Evolutionary conservation across 1,140 invertebrate species (phyloP).

Genomic region (Leptopilina clavipes): DNA sequence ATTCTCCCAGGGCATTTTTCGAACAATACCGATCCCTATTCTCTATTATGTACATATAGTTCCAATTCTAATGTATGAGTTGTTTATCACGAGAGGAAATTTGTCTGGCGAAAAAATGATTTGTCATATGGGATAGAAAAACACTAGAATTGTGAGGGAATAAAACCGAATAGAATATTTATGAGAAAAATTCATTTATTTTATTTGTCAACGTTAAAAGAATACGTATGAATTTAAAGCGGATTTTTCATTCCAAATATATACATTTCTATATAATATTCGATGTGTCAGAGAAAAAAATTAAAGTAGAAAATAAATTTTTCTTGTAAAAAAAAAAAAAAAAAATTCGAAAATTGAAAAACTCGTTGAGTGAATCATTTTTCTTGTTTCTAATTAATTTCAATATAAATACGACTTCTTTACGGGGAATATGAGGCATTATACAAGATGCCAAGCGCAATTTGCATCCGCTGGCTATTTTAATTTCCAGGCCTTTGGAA

Average conservation of each 20-base stretch:
- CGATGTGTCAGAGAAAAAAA: too few relatives aligned
- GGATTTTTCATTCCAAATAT: too few relatives aligned
- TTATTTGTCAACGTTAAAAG: too few relatives aligned
- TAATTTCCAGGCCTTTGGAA: constrained; percentile 31
- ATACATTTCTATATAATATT: too few relatives aligned
- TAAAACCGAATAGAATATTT: constrained; percentile 19
- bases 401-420: background rate
- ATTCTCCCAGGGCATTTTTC: constrained; percentile 49
- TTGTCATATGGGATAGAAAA: constrained; percentile 30
- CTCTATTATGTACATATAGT: constrained; percentile 40
- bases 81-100: constrained; percentile 37
- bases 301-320: too few relatives aligned
- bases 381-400: background rate
- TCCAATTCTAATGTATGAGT: constrained; percentile 38
- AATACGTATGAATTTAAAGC: too few relatives aligned
- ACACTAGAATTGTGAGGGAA: background rate
- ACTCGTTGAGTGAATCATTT: too few relatives aligned
- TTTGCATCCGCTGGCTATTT: constrained; percentile 32
- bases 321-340: too few relatives aligned
- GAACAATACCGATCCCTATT: constrained; percentile 46
- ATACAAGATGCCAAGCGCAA: constrained; percentile 6
- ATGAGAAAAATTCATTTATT: background rate
- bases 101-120: constrained; percentile 44
- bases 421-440: constrained; percentile 16
- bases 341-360: too few relatives aligned